Evolutionary conservation across 2,797 vertebrate genomes (phyloP).

Genomic region (Oreochromis grahami): DNA sequence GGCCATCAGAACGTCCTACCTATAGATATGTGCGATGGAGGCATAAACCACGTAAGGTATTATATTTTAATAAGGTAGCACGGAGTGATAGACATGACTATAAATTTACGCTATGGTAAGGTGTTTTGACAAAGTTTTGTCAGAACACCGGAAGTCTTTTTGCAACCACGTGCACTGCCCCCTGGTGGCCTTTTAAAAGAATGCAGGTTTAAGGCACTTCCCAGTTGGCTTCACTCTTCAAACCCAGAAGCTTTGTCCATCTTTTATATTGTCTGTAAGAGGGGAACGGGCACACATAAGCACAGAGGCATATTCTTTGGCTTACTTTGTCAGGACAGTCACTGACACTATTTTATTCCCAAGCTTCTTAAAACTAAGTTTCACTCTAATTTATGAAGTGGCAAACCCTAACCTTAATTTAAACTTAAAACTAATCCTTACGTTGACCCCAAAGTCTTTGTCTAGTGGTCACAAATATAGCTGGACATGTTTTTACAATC

Average conservation of each 20-base stretch:
- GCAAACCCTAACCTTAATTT: not conserved
- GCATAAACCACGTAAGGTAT: not conserved
- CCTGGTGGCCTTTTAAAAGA: not conserved
- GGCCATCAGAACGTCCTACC: not conserved
- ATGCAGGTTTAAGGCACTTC: not conserved
- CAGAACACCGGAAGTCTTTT: not conserved
- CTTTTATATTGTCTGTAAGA: not conserved
- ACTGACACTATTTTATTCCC: not conserved
- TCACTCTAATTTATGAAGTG: not conserved
- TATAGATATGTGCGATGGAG: not conserved
- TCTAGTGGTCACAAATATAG: not conserved
- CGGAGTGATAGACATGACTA: not conserved
- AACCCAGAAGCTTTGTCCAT: not conserved
- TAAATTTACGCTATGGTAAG: not conserved
- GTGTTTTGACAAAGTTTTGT: not conserved
- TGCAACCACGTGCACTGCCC: not conserved
- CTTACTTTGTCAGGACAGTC: not conserved
- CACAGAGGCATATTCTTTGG: not conserved
- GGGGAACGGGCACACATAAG: not conserved
- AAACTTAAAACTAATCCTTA: not conserved
- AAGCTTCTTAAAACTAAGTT: not conserved
- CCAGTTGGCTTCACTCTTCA: not conserved
- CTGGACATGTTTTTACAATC: not conserved
- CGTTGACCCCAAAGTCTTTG: not conserved
- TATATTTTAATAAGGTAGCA: not conserved